A percentile compares a stretch with the other conserved stretches of the same genome.
Evolutionary conservation across 2,888 invertebrate genomes (phyloP).

Genomic region (Morinoia aosen): DNA sequence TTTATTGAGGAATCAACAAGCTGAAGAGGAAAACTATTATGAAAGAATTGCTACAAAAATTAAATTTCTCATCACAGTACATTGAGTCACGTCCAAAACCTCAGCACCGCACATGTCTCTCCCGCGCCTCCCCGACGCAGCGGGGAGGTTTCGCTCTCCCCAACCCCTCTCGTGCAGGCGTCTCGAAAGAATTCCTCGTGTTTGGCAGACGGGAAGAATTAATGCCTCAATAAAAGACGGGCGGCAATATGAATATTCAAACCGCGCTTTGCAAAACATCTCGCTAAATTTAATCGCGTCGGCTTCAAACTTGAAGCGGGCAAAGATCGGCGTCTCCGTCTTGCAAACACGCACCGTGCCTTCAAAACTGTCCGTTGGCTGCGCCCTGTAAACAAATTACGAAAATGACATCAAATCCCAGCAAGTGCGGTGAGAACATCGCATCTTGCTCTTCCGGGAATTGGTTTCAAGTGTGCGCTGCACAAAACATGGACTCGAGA

Average conservation of each 20-base stretch:
- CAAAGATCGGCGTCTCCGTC: not conserved
- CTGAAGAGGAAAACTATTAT: not conserved
- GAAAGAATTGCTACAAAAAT: not conserved
- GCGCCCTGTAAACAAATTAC: constrained; percentile 34
- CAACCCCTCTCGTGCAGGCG: not conserved
- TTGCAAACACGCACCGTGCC: not conserved
- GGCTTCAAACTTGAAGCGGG: constrained; percentile 43
- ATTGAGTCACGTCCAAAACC: not conserved
- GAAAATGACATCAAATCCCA: not conserved
- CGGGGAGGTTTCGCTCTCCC: not conserved
- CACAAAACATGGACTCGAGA: not conserved
- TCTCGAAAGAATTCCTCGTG: constrained; percentile 27
- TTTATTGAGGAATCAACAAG: not conserved
- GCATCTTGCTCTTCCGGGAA: not conserved
- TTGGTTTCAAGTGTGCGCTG: not conserved
- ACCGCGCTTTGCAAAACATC: constrained; percentile 36
- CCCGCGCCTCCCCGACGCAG: not conserved
- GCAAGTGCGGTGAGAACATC: not conserved
- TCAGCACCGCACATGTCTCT: not conserved
- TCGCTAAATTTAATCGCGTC: constrained; percentile 50
- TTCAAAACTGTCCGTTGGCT: not conserved
- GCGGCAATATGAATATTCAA: constrained; percentile 55
- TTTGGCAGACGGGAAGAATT: constrained; percentile 36
- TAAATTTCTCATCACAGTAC: not conserved
- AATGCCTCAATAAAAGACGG: constrained; percentile 36